Base-by-base conservation (phyloP, 2,888 invertebrate species). In the Ceramica pisi region DNA sequence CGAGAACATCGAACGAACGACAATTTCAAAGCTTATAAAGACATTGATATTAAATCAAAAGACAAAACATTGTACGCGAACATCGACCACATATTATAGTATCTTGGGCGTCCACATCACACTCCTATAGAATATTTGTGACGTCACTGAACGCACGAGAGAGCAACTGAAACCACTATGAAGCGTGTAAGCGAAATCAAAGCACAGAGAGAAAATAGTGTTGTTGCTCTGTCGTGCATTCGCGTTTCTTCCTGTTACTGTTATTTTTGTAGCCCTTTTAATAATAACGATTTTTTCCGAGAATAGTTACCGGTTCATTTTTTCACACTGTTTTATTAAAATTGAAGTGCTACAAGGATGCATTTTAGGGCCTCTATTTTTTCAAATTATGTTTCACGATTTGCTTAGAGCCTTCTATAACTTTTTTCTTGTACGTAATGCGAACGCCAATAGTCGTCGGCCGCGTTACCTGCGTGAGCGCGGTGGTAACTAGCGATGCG, bases 401-500 rank as follows among this genome's bases (percentile, higher is more conserved):
- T 41, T 51, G 2, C 10, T 6, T 16, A 7, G 1, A 14, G 14
- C 6, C 5, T 41, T 41, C 5, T 5, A 41, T 41, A 31, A 31
- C 31, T 41, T 0, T 12, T 12, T 46, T 38, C 61, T 35, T 23
- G 31, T 69, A 31, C 35, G 69, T 72, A 89, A 92, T 92, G 92
- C 90, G 91, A 91, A 91, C 91, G 92, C 91, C 88, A 78, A 60
- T 75, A 75, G 85, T 85, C 75, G 87, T 84, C 76, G 95, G 89
- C 83, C 89, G 95, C 91, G 92, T 92, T 96, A 96, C 96, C 96
- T 96, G 96, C 93, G 94, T 95, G 94, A 90, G 94, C 94, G 95
- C 96, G 96, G 93, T 92, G 96, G 94, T 91, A 96, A 94, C 83
- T 96, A 94, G 94, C 94, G 93, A 94, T 92, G 94, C 96, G 96